Conservation (phyloP, 2,888 invertebrate species). For the Psylliodes chrysocephalus region DNA sequence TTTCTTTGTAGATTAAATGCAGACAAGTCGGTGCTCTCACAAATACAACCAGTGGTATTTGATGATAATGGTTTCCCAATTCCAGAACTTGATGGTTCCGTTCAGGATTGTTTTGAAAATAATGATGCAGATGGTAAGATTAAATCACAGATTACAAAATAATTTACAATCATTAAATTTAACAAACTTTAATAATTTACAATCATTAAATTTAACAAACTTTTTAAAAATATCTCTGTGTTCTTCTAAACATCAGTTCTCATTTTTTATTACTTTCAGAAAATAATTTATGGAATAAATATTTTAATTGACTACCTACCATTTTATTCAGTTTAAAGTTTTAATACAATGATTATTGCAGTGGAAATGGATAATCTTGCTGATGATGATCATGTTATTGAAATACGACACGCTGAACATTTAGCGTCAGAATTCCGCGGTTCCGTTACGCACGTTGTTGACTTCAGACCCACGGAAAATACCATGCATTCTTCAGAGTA, state of each 20-base stretch:
- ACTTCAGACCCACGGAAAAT: slow-evolving; percentile 50
- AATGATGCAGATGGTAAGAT: slow-evolving; percentile 39
- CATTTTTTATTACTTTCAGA: too few species aligned
- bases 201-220: too few species aligned
- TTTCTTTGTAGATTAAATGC: slow-evolving; percentile 30
- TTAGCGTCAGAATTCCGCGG: slow-evolving; percentile 1
- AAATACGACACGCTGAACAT: not conserved
- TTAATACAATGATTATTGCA: not conserved
- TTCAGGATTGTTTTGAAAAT: slow-evolving; percentile 61
- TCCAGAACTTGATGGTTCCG: slow-evolving; percentile 61
- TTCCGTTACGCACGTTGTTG: slow-evolving; percentile 24
- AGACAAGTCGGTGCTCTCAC: slow-evolving; percentile 29
- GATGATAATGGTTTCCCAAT: slow-evolving; percentile 57
- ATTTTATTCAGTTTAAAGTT: too few species aligned
- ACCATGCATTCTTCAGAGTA: slow-evolving; percentile 72
- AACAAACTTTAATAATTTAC: too few species aligned
- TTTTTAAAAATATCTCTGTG: too few species aligned
- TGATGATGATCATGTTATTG: not conserved
- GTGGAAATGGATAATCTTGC: slow-evolving; percentile 24
- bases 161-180: too few species aligned
- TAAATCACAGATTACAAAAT: too few species aligned
- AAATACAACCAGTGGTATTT: slow-evolving; percentile 45
- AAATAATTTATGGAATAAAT: too few species aligned
- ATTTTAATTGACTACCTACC: too few species aligned
- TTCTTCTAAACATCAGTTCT: too few species aligned